Evolutionary conservation across 2,797 vertebrate species (phyloP).

Genomic region (Sparidentex hasta): DNA sequence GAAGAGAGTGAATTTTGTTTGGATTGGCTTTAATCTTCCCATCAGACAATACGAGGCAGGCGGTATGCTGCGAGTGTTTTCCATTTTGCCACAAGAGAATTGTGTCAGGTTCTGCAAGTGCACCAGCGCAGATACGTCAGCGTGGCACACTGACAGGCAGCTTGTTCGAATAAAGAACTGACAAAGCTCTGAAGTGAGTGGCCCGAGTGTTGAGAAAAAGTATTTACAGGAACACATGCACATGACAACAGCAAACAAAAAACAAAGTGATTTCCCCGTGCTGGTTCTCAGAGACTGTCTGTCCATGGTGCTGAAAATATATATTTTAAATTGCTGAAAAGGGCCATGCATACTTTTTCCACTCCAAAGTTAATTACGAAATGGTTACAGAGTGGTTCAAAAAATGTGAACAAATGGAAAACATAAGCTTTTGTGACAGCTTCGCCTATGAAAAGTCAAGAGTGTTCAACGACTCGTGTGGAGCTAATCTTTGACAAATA

Average conservation of each 20-base stretch:
- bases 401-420: slow-evolving; percentile 68
- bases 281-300: slow-evolving; percentile 55
- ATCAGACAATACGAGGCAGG: slow-evolving; percentile 71
- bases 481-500: slow-evolving; percentile 66
- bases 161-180: slow-evolving; percentile 82
- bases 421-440: slow-evolving; percentile 58
- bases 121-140: slow-evolving; percentile 67
- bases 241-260: slow-evolving; percentile 79
- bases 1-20: slow-evolving; percentile 73
- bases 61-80: slow-evolving; percentile 70
- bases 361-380: slow-evolving; percentile 50
- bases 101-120: slow-evolving; percentile 77
- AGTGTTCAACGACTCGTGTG: slow-evolving; percentile 41
- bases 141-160: slow-evolving; percentile 77
- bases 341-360: slow-evolving; percentile 39
- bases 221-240: slow-evolving; percentile 68
- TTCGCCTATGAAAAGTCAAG: slow-evolving; percentile 37
- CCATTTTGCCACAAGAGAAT: slow-evolving; percentile 76
- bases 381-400: slow-evolving; percentile 57
- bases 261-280: slow-evolving; percentile 62
- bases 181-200: slow-evolving; percentile 61
- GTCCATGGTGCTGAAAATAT: slow-evolving; percentile 62
- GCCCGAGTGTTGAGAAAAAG: slow-evolving; percentile 56
- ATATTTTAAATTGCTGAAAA: slow-evolving; percentile 49
- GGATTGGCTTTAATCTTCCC: slow-evolving; percentile 79